phyloP scores from a whole-genome alignment of 1,140 invertebrate genomes.

The Muscidifurax raptorellus region DNA sequence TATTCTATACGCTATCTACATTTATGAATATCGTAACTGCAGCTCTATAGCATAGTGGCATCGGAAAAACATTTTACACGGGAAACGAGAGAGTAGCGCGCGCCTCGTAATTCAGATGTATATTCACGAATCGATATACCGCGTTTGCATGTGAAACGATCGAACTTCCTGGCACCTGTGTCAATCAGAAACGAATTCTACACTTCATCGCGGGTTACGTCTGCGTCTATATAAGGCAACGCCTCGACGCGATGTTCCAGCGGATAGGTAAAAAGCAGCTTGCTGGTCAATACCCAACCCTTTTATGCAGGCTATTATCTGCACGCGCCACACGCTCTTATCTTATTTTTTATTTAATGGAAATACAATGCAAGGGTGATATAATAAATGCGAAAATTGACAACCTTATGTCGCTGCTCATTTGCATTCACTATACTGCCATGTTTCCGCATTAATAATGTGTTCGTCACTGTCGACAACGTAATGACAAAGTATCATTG shows the following conservation, averaged over 20 bases:
- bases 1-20: not conserved
- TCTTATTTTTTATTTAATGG: conserved; percentile 64
- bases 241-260: conserved; percentile 33
- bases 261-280: conserved; percentile 1
- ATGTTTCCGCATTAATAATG: conserved; percentile 12
- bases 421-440: conserved; percentile 13
- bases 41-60: not conserved
- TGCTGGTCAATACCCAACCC: conserved; percentile 18
- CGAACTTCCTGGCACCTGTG: conserved; percentile 27
- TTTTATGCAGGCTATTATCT: conserved; percentile 58
- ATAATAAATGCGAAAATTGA: conserved; percentile 18
- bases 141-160: conserved; percentile 42
- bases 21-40: not conserved
- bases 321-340: conserved; percentile 60
- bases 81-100: not conserved
- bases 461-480: not conserved
- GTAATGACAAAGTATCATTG: conserved; percentile 16
- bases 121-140: conserved; percentile 26
- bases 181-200: conserved; percentile 29
- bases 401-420: not conserved
- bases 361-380: conserved; percentile 42
- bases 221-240: not conserved
- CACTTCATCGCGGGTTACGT: not conserved
- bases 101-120: conserved; percentile 15
- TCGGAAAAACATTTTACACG: not conserved